These are phyloP conservation scores for Epistrophe eligans DNA, from an alignment of 2,888 invertebrate genomes.

Conservation along the genomic window DNA sequence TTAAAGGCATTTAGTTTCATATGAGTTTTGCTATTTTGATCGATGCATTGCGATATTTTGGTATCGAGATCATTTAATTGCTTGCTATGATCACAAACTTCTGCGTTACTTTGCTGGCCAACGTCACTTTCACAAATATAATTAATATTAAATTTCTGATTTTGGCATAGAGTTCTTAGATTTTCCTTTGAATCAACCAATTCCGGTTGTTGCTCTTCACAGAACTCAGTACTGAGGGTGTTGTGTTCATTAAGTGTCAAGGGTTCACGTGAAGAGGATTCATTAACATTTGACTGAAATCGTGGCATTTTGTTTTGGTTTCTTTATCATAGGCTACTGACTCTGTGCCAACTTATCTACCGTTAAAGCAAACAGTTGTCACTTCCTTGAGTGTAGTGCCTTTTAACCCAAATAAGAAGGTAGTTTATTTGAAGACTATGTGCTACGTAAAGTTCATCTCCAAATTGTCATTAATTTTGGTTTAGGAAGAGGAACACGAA, in stretches of 20 bases:
- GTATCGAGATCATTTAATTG: neutral
- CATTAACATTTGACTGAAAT: neutral
- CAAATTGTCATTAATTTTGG: neutral
- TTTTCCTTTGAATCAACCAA: neutral
- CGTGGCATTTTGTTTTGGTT: neutral
- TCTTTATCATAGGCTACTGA: neutral
- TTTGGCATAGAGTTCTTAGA: neutral
- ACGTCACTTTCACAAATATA: neutral
- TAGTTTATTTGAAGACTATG: neutral
- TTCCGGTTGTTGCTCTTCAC: neutral
- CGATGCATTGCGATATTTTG: constrained; percentile 13
- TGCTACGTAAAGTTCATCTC: neutral
- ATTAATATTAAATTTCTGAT: neutral
- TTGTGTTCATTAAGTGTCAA: neutral
- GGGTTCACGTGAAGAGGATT: neutral
- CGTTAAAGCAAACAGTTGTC: neutral
- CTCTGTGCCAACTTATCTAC: neutral
- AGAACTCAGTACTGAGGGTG: neutral
- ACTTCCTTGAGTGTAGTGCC: neutral
- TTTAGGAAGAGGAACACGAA: neutral
- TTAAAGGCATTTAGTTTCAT: neutral
- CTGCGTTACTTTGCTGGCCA: neutral
- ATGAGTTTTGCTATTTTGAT: neutral
- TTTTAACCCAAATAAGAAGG: neutral
- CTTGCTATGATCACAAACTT: neutral